Evolutionary conservation across 2,888 invertebrate species (phyloP).

Genomic region (Eustalomyia histrio): DNA sequence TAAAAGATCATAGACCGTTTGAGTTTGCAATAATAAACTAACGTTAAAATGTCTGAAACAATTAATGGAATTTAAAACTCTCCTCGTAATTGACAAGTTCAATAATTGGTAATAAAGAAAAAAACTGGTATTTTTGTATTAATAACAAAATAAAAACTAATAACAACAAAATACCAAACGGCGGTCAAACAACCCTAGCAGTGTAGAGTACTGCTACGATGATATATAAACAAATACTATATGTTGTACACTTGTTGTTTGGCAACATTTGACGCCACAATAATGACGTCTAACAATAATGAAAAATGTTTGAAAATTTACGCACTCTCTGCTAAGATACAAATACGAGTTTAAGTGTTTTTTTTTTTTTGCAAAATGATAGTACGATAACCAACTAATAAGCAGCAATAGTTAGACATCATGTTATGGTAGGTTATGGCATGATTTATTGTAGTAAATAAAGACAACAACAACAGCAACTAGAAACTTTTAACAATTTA

Average conservation of each 20-base stretch:
- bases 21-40: background rate
- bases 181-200: conserved; percentile 35
- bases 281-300: conserved; percentile 18
- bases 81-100: conserved; percentile 25
- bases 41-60: conserved; percentile 14
- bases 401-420: background rate
- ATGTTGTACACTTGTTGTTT: conserved; percentile 10
- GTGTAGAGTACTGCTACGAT: background rate
- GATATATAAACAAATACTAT: background rate
- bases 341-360: background rate
- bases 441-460: conserved; percentile 43
- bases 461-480: conserved; percentile 21
- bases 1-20: background rate
- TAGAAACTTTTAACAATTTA: conserved; percentile 42
- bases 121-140: conserved; percentile 15
- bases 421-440: conserved; percentile 43
- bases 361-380: too few species aligned
- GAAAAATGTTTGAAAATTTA: conserved; percentile 9
- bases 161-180: conserved; percentile 10
- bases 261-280: conserved; percentile 42
- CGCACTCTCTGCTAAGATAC: background rate
- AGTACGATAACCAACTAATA: conserved; percentile 3
- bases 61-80: conserved; percentile 37
- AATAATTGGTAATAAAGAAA: conserved; percentile 23
- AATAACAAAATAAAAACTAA: background rate